phyloP scores from a whole-genome alignment of 2,113 vertebrate genomes.

The Menidia beryllina region DNA sequence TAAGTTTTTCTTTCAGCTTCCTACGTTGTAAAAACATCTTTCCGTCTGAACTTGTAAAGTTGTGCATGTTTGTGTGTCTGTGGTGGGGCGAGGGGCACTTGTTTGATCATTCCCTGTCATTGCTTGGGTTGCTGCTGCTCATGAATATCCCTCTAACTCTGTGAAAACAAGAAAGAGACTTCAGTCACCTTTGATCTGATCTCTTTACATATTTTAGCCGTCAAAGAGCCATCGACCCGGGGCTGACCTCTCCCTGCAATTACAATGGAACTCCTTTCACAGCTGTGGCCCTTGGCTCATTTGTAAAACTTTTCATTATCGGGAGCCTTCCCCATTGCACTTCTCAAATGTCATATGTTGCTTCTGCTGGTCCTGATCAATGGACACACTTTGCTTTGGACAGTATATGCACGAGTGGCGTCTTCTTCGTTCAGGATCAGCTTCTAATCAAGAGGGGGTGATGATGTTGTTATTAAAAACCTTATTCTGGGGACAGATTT shows the following conservation, averaged over 20 bases:
- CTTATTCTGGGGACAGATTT: conserved; percentile 57
- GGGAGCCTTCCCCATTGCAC: conserved; percentile 2
- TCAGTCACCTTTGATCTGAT: conserved; percentile 68
- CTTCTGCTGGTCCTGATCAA: conserved; percentile 24
- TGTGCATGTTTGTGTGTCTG: conserved; percentile 5
- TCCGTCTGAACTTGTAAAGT: conserved; percentile 4
- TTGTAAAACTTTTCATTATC: conserved; percentile 43
- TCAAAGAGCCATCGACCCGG: conserved; percentile 55
- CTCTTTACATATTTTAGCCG: conserved; percentile 67
- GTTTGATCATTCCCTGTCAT: conserved; percentile 53
- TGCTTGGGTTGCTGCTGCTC: conserved; percentile 25
- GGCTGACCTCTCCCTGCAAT: conserved; percentile 32
- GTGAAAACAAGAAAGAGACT: conserved; percentile 56
- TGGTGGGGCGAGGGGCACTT: neutral
- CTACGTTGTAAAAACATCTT: neutral
- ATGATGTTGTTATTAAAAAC: conserved; percentile 48
- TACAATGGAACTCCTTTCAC: conserved; percentile 38
- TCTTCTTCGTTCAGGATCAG: conserved; percentile 43
- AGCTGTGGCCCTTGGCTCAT: conserved; percentile 50
- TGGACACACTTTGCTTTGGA: conserved; percentile 9
- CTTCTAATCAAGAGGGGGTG: conserved; percentile 36
- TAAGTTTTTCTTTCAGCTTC: conserved; percentile 35
- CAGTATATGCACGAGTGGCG: conserved; percentile 10
- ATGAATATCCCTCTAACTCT: conserved; percentile 58
- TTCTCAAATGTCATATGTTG: conserved; percentile 16